Evolutionary conservation across 2,113 vertebrate genomes (phyloP).

Genomic region (Oryctolagus cuniculus): mOryCun1.1 NC_091438.1:138734501-138735000

Average conservation of each 20-base stretch:
- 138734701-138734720: slow-evolving; percentile 74
- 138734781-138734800: slow-evolving; percentile 1
- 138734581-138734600: slow-evolving; percentile 50
- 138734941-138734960: too few species aligned
- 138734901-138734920: too few species aligned
- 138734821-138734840: too few species aligned
- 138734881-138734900: too few species aligned
- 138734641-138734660: slow-evolving; percentile 70
- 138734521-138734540: slow-evolving; percentile 82
- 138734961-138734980: too few species aligned
- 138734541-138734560: slow-evolving; percentile 70
- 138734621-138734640: slow-evolving; percentile 64
- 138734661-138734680: slow-evolving; percentile 60
- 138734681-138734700: neutral
- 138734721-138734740: slow-evolving; percentile 58
- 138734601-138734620: slow-evolving; percentile 35
- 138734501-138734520: slow-evolving; percentile 80
- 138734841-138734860: too few species aligned
- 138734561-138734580: slow-evolving; percentile 26
- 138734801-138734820: slow-evolving; percentile 24
- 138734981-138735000: too few species aligned
- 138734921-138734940: too few species aligned
- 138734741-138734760: slow-evolving; percentile 63
- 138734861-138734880: too few species aligned
- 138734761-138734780: slow-evolving; percentile 59